Evolutionary conservation across 2,113 vertebrate species (phyloP).

Genomic region (Sorex araneus): DNA sequence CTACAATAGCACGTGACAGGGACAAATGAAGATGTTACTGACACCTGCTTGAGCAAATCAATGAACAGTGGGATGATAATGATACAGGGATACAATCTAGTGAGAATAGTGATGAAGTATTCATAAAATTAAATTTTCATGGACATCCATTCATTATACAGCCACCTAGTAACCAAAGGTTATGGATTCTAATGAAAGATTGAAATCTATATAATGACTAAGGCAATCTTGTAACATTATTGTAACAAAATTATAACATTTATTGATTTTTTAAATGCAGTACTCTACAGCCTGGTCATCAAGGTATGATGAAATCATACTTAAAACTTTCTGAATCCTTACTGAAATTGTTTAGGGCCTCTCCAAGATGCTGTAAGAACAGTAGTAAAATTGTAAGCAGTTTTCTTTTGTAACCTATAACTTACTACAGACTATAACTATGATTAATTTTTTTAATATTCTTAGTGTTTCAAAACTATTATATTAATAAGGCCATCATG

Average conservation of each 20-base stretch:
- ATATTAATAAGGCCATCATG: conserved; percentile 87
- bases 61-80: too few species aligned
- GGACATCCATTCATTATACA: not conserved
- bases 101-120: too few species aligned
- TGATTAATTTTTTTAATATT: conserved; percentile 90
- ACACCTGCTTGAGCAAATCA: too few species aligned
- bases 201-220: not conserved
- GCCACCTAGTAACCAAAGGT: not conserved
- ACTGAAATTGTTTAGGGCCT: conserved; percentile 47
- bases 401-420: conserved; percentile 84
- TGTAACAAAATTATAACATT: not conserved
- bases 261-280: conserved; percentile 30
- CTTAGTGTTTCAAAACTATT: conserved; percentile 82
- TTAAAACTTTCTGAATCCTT: conserved; percentile 49
- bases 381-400: conserved; percentile 76
- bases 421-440: conserved; percentile 83
- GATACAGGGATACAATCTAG: too few species aligned
- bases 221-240: not conserved
- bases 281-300: not conserved
- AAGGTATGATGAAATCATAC: not conserved
- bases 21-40: too few species aligned
- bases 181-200: not conserved
- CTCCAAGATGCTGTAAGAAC: conserved; percentile 65
- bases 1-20: too few species aligned
- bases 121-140: not conserved